Evolutionary conservation across 2,888 invertebrate species (phyloP).

Genomic region (Dione juno): DNA sequence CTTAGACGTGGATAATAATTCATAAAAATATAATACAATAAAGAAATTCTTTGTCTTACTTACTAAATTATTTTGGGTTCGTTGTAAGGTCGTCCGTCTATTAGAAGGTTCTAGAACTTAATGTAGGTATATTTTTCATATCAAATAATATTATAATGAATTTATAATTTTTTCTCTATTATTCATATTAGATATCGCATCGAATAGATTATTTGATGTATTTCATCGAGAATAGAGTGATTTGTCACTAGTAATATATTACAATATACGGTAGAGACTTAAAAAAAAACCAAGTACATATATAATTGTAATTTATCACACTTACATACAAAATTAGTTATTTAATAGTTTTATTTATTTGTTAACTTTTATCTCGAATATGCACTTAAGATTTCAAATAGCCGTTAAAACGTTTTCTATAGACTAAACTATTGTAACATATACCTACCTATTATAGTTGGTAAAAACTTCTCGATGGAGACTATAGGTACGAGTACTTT

Average conservation of each 20-base stretch:
- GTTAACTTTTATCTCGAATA: neutral
- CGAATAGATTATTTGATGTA: too few relatives aligned
- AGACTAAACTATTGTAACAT: constrained; percentile 68
- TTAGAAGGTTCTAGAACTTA: neutral
- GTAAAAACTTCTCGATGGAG: constrained; percentile 72
- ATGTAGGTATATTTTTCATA: too few relatives aligned
- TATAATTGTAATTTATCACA: too few relatives aligned
- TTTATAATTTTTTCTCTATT: too few relatives aligned
- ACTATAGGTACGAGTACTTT: constrained; percentile 78
- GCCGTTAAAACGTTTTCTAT: constrained; percentile 11
- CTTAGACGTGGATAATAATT: constrained; percentile 74
- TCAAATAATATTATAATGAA: too few relatives aligned
- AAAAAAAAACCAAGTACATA: too few relatives aligned
- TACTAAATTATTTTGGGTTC: constrained; percentile 45
- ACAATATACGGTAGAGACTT: too few relatives aligned
- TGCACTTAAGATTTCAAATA: constrained; percentile 4
- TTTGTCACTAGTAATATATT: too few relatives aligned
- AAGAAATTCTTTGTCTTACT: constrained; percentile 45
- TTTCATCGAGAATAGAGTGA: too few relatives aligned
- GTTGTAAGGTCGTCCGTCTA: neutral
- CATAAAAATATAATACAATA: constrained; percentile 74
- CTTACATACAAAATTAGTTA: neutral
- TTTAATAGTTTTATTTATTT: neutral
- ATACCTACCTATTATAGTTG: too few relatives aligned
- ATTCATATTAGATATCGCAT: too few relatives aligned